These are phyloP conservation scores for Agriopis aurantiaria DNA, from an alignment of 2,888 invertebrate genomes.

Conservation along the genomic window DNA sequence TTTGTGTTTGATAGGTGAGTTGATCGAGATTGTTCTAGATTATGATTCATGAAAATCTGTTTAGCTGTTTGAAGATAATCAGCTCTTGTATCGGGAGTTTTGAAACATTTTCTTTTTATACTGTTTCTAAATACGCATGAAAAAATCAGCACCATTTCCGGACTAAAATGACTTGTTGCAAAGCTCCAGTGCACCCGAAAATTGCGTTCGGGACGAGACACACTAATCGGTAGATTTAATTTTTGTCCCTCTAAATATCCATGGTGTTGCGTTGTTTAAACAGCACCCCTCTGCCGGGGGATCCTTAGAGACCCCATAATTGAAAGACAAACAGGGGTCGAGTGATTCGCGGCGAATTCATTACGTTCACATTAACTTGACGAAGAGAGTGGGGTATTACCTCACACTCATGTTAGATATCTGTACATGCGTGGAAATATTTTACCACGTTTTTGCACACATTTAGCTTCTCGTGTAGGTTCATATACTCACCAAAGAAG, in stretches of 20 bases:
- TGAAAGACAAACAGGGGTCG: slow-evolving; percentile 84
- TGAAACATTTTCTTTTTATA: too few relatives aligned
- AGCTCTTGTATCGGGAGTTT: too few relatives aligned
- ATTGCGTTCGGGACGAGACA: slow-evolving; percentile 62
- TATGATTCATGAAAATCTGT: too few relatives aligned
- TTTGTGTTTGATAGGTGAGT: too few relatives aligned
- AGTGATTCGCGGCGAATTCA: slow-evolving; percentile 81
- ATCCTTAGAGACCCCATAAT: slow-evolving; percentile 73
- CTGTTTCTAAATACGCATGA: neutral
- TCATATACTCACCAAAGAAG: too few relatives aligned
- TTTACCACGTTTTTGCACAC: too few relatives aligned
- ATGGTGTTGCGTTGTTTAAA: slow-evolving; percentile 74
- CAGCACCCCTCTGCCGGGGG: slow-evolving; percentile 48
- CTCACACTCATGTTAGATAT: too few relatives aligned
- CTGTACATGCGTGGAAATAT: too few relatives aligned
- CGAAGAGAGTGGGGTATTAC: neutral
- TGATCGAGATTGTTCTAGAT: too few relatives aligned
- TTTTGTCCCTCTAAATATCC: slow-evolving; percentile 75
- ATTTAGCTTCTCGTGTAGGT: too few relatives aligned
- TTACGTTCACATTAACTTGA: slow-evolving; percentile 79
- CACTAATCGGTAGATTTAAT: slow-evolving; percentile 76
- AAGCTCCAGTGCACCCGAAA: slow-evolving; percentile 62
- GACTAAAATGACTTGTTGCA: slow-evolving; percentile 23
- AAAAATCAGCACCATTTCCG: neutral
- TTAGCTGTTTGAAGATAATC: too few relatives aligned